Evolutionary conservation across 2,888 invertebrate genomes (phyloP), one percentile per base, ranked within the genome.

Genomic region (Trissoscelio sp.): DNA sequence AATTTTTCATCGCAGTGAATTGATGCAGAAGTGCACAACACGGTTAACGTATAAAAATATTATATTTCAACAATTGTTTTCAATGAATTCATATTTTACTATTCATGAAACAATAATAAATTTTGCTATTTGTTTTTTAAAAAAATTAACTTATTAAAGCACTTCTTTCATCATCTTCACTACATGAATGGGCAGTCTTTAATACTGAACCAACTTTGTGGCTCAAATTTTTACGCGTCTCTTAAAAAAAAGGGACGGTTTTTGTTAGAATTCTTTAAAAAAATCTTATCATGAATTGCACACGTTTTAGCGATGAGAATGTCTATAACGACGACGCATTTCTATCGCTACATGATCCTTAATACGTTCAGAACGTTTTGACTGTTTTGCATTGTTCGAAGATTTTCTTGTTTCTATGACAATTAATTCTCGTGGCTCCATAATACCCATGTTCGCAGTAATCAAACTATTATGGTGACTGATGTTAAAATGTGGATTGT

Each of bases 401-500:
- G 86, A 72, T 91, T 93, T 92, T 91, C 92, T 88, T 91, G 92
- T 83, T 92, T 92, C 91, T 34, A 92, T 83, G 24, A 84, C 85
- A 51, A 83, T 85, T n/a, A 85, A 80, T 37, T 85, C 84, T 51
- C 86, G 85, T 46, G 83, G 85, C 74, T 87, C 88, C 83, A 87
- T 85, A n/a, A 87, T 87, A 22, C 86, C 88, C 83, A 86, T 87
- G 85, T 92, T 92, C 86, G 93, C 93, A 73, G 93, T 93, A 86
- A 94, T 92, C 88, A 92, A 89, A 83, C 88, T 91, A 92, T 95
- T 94, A 93, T 94, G 94, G 86, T 92, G 92, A 90, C 92, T 92
- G 88, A 94, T 94, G 90, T 93, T 93, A 92, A 94, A 94, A 88
- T 93, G 93, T 89, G 93, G 92, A 86, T 93, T 93, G 88, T 93